These are phyloP conservation scores for Lepidocolaptes lacrymiger DNA, from an alignment of 2,797 vertebrate species.

Conservation along the genomic window DNA sequence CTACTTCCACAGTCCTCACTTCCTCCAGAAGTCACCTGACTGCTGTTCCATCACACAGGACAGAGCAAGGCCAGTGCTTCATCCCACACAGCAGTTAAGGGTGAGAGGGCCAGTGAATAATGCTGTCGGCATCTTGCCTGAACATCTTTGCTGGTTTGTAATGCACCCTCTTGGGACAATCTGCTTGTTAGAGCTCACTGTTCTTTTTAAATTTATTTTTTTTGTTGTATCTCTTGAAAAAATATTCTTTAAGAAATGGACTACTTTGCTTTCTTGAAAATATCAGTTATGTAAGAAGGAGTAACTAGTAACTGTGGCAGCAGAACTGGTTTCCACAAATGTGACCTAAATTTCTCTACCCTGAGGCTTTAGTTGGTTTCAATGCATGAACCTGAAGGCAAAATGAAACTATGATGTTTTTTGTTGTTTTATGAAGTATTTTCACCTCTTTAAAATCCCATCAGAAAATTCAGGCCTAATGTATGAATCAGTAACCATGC, in stretches of 20 bases:
- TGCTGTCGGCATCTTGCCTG: neutral
- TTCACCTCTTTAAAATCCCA: neutral
- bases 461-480: neutral
- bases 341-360: conserved; percentile 58
- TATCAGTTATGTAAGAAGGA: conserved; percentile 30
- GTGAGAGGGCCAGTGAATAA: neutral
- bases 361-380: conserved; percentile 11
- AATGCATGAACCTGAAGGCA: neutral
- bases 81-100: neutral
- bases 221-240: neutral
- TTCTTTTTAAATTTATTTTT: neutral
- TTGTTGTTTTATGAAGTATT: neutral
- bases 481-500: neutral
- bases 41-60: neutral
- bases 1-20: neutral
- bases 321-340: conserved; percentile 30
- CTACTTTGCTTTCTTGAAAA: conserved; percentile 21
- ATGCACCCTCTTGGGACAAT: neutral
- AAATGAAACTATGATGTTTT: neutral
- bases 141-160: neutral
- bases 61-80: neutral
- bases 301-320: neutral
- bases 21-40: neutral
- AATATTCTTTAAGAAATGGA: neutral
- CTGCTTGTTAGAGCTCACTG: neutral